Evolutionary conservation across 2,888 invertebrate species (phyloP).

Genomic region (Drosophila flavopinicola): DNA sequence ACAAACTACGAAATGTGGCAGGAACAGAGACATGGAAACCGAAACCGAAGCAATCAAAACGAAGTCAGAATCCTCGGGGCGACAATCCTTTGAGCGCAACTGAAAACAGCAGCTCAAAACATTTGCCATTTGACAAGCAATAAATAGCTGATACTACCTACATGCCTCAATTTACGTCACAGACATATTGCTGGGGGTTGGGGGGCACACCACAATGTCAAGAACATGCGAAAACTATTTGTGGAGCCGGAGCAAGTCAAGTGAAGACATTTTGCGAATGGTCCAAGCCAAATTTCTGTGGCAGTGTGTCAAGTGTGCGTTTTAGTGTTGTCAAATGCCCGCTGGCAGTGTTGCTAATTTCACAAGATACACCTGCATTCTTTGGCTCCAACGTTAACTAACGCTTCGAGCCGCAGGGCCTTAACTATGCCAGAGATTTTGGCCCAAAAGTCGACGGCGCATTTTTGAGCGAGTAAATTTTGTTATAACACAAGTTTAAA

Average conservation of each 20-base stretch:
- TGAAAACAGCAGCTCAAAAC: no score
- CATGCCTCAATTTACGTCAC: no score
- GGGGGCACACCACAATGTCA: neutral
- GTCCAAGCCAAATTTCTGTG: conserved; percentile 52
- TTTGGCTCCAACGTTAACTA: conserved; percentile 15
- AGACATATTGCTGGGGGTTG: no score
- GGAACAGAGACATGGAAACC: no score
- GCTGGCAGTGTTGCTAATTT: conserved; percentile 60
- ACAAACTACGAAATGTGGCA: no score
- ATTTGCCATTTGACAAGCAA: no score
- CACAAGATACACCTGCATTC: conserved; percentile 41
- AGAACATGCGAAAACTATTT: neutral
- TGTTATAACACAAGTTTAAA: conserved; percentile 50
- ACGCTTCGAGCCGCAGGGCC: conserved; percentile 9
- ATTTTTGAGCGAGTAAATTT: conserved; percentile 37
- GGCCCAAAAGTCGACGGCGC: conserved; percentile 9
- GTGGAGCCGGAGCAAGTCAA: neutral
- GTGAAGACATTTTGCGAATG: conserved; percentile 12
- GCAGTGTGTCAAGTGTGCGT: conserved; percentile 50
- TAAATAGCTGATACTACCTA: no score
- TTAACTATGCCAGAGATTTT: conserved; percentile 52
- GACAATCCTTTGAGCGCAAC: no score
- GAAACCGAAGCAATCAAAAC: no score
- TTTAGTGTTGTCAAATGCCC: conserved; percentile 59
- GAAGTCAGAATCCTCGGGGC: no score